A percentile compares a stretch with the other conserved stretches of the same genome.
phyloP scores from a whole-genome alignment of 2,113 vertebrate species.

The Hemicordylus capensis region DNA sequence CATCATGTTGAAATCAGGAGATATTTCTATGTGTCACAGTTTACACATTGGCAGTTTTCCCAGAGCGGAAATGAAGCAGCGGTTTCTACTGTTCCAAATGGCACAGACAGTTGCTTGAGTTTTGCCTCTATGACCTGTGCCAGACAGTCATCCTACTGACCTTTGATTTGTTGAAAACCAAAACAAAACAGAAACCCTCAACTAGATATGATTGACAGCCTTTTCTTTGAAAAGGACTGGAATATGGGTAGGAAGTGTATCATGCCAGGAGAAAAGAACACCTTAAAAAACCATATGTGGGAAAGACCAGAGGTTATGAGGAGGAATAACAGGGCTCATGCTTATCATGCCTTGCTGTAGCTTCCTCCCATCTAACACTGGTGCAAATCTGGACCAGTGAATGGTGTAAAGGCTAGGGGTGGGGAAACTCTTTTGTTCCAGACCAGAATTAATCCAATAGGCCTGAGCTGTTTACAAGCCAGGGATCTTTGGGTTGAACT shows the following conservation, averaged over 20 bases:
- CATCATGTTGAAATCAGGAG: conserved; percentile 12
- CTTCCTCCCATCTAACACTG: not conserved
- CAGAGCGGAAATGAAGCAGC: not conserved
- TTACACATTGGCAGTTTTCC: conserved; percentile 12
- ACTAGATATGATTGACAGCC: not conserved
- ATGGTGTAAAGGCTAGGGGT: not conserved
- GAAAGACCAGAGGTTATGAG: not conserved
- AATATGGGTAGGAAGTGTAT: not conserved
- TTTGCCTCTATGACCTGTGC: not conserved
- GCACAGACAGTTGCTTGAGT: not conserved
- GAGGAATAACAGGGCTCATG: not conserved
- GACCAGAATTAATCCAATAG: not conserved
- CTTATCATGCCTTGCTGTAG: not conserved
- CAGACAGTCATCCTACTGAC: not conserved
- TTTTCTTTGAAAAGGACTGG: not conserved
- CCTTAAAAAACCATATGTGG: not conserved
- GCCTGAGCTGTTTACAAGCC: not conserved
- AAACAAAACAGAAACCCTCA: not conserved
- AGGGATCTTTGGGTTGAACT: not conserved
- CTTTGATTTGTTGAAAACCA: not conserved
- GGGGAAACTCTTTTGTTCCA: not conserved
- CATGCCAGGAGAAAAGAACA: not conserved
- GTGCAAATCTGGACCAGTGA: not conserved
- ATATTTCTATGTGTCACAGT: not conserved
- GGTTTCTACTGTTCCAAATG: not conserved